phyloP scores from a whole-genome alignment of 1,140 invertebrate species.

The Hesperophylax magnus region DNA sequence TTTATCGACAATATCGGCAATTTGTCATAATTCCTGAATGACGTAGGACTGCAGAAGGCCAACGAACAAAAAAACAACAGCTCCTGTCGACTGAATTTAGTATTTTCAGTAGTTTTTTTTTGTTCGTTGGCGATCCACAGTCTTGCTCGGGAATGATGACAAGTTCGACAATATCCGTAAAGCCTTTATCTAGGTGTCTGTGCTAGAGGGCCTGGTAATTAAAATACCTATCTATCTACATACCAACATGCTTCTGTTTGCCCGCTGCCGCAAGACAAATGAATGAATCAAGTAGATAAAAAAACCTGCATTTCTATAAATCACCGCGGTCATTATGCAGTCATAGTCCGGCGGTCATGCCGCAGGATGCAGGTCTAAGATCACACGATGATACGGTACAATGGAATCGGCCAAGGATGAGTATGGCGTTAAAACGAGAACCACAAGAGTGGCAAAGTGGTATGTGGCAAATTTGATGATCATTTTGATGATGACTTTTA shows the following conservation, averaged over 20 bases:
- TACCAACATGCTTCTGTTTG: not conserved
- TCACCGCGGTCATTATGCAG: conserved; percentile 40
- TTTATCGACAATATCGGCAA: too few species aligned
- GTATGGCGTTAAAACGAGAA: conserved; percentile 21
- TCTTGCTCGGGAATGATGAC: too few species aligned
- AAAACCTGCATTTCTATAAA: conserved; percentile 40
- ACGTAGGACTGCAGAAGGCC: too few species aligned
- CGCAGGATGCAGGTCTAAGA: conserved; percentile 46
- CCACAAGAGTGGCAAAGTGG: not conserved
- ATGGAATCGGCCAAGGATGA: conserved; percentile 19
- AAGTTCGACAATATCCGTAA: too few species aligned
- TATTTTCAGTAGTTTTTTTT: too few species aligned
- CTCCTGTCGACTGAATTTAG: too few species aligned
- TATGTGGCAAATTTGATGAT: conserved; percentile 6
- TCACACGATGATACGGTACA: conserved; percentile 32
- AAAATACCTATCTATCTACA: not conserved
- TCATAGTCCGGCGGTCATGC: conserved; percentile 18
- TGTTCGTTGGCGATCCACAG: too few species aligned
- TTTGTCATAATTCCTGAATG: too few species aligned
- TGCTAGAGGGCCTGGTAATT: too few species aligned
- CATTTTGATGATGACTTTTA: not conserved
- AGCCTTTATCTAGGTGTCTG: too few species aligned
- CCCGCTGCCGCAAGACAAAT: not conserved
- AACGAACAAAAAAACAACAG: too few species aligned
- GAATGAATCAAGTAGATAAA: not conserved